Evolutionary conservation across 2,113 vertebrate species (phyloP).

Genomic region (Panthera leo): DNA sequence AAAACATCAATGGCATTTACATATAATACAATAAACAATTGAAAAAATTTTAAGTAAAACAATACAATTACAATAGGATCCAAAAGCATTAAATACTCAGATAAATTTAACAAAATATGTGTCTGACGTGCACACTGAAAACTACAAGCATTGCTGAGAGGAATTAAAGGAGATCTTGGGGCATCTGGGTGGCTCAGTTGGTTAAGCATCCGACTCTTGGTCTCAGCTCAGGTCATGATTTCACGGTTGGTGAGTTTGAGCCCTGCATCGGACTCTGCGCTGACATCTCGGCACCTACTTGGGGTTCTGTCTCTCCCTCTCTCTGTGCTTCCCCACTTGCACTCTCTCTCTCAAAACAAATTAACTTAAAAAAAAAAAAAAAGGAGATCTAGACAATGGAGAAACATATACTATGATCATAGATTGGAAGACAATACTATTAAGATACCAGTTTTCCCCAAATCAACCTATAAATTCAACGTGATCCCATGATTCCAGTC

Average conservation of each 20-base stretch:
- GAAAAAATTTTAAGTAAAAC: neutral
- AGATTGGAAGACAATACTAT: neutral
- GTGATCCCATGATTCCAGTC: neutral
- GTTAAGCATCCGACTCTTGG: too few relatives aligned
- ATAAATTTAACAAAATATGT: neutral
- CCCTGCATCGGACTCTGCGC: too few relatives aligned
- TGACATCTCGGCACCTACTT: too few relatives aligned
- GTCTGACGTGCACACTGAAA: neutral
- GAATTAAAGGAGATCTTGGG: neutral
- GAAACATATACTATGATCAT: neutral
- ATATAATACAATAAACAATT: neutral
- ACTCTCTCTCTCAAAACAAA: too few relatives aligned
- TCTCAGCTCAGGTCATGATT: too few relatives aligned
- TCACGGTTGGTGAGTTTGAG: too few relatives aligned
- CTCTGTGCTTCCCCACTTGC: too few relatives aligned
- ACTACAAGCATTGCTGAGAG: neutral
- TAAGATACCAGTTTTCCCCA: neutral
- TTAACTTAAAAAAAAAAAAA: too few relatives aligned
- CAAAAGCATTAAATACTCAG: neutral
- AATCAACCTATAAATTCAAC: neutral
- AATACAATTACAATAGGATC: neutral
- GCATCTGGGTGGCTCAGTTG: too few relatives aligned
- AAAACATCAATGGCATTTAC: neutral
- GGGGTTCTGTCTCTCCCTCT: too few relatives aligned
- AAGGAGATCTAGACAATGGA: neutral